Base-by-base conservation (phyloP, 2,113 vertebrate species). In the Pteropus alecto region DNA sequence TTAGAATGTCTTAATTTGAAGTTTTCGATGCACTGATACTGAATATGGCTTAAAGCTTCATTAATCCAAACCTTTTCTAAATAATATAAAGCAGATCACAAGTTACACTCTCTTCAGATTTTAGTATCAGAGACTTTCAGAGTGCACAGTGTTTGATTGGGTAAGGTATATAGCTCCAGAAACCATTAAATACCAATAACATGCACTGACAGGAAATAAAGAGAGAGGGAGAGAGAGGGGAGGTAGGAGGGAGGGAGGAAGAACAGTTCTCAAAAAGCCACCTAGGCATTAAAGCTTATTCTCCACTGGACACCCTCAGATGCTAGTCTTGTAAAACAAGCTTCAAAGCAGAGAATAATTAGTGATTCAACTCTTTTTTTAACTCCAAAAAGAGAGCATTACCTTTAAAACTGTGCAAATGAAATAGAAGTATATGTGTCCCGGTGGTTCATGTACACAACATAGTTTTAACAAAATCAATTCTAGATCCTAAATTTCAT, bases 341-440 rank as follows among this genome's bases (percentile, higher is more conserved):
- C 41, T 26, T 86, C 73, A 90, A 56, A 73, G 30, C 63, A 89
- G 46, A 88, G 18, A 93, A 93, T 35, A 85, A 43, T 5, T 4
- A 61, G 15, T 33, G 11, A 90, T 8, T 90, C 12, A 82, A 73
- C 22, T 73, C 2, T 73, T 33, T 33, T 26, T 46, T 89, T 65
- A 1, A 1, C 4, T 51, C 30, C 35, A 6, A 43, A 70, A 54
- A 67, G 38, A 86, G n/a, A n/a, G 6, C n/a, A 92, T 89, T 95
- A 54, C 6, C 46, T 67, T 41, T 33, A 87, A 83, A 67, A 46
- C 4, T 92, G 3, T 46, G 79, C 18, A 71, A 51, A 63, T 83
- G 22, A 85, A 93, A 41, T 11, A 65, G 13, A 89, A 28, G 8
- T 78, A 22, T 3, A 2, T 73, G 26, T 67, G 18, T 71, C 14